phyloP scores from a whole-genome alignment of 2,797 vertebrate genomes.

The Halcyon smyrnensis region DNA sequence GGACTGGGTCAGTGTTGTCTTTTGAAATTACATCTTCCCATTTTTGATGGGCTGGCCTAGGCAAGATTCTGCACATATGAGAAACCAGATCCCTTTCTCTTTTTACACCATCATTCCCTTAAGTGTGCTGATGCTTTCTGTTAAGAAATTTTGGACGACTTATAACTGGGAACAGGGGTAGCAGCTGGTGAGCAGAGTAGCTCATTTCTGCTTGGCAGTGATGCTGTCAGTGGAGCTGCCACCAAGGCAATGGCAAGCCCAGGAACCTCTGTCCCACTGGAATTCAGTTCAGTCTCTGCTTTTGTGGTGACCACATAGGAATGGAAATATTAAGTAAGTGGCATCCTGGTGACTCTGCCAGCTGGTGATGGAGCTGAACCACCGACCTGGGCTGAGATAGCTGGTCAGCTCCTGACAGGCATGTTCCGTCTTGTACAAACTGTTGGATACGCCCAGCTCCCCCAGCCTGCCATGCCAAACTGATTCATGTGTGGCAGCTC shows the following conservation, averaged over 20 bases:
- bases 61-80: background rate
- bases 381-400: background rate
- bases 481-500: background rate
- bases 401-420: background rate
- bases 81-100: background rate
- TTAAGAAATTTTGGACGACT: background rate
- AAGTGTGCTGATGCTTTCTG: background rate
- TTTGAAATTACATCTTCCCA: background rate
- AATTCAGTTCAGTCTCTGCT: background rate
- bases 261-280: background rate
- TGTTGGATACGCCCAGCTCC: rapidly evolving
- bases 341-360: background rate
- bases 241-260: rapidly evolving
- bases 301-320: background rate
- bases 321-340: background rate
- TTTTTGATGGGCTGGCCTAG: background rate
- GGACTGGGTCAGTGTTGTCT: background rate
- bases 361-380: background rate
- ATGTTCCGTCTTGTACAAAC: background rate
- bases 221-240: background rate
- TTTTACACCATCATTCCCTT: background rate
- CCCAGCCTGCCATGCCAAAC: background rate
- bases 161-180: background rate
- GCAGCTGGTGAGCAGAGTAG: background rate
- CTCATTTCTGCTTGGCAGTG: background rate